Base-by-base conservation (phyloP, 2,797 vertebrate genomes). In the Pempheris klunzingeri region DNA sequence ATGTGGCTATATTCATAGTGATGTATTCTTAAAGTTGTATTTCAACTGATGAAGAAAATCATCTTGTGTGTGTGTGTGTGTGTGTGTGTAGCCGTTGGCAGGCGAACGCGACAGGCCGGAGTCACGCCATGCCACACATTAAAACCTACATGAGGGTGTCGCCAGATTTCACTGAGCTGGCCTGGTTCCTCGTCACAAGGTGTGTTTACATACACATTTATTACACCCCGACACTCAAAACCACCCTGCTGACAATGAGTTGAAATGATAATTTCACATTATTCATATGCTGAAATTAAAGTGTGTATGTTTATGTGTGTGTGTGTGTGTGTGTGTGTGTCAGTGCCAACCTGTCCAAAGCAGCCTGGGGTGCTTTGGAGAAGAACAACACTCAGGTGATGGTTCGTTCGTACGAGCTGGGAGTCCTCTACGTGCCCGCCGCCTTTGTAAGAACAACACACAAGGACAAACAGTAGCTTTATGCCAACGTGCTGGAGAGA, bases 131-230 rank as follows among this genome's bases (percentile, higher is more conserved):
- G 90, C 98, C 98, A 17, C 98, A 99, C 85, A 99, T 99, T 80
- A 99, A 99, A 92, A 98, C 97, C 0, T 99, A 98, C 72, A 96
- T 98, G 96, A 97, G 98, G 82, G 77, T 82, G 0, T 98, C 97
- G 9, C 95, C 96, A 61, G 96, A 99, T 91, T 99, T 95, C 90
- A 92, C 92, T 72, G 88, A 96, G 86, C 94, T 99, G 2, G 96
- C 97, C 4, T 99, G 98, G 98, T 98, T 99, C 90, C 93, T 98
- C 1, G 94, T 99, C 79, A 99, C 98, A 69, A 99, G 98, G 98
- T 98, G 91, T 24, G 71, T 6, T 22, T 8, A 0, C 0, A 28
- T 46, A 11, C 22, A n/a, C n/a, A n/a, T n/a, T n/a, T n/a, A n/a
- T n/a, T n/a, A n/a, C n/a, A 20, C 26, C 9, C 18, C 28, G 32